Evolutionary conservation across 2,797 vertebrate species (phyloP).

Genomic region (Diplodus puntazzo): DNA sequence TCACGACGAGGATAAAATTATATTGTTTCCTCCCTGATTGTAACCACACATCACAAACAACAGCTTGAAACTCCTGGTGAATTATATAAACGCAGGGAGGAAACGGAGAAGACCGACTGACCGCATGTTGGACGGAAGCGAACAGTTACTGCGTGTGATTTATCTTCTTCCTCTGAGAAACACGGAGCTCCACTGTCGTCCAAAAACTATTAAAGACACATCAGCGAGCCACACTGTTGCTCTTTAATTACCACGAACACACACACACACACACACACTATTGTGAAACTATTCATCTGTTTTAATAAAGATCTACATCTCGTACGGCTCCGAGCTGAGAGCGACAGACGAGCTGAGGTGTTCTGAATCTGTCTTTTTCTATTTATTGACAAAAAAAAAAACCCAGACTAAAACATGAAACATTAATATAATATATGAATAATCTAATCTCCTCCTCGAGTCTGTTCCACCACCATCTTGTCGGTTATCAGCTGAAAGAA

Average conservation of each 20-base stretch:
- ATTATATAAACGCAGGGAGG: neutral
- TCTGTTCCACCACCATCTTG: neutral
- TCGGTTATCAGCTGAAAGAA: neutral
- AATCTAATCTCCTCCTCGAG: neutral
- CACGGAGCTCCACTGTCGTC: neutral
- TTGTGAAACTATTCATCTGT: neutral
- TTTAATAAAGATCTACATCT: neutral
- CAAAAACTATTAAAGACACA: neutral
- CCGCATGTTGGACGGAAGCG: no score
- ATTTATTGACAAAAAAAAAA: neutral
- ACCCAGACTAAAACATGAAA: neutral
- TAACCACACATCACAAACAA: neutral
- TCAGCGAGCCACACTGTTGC: neutral
- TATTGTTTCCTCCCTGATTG: no score
- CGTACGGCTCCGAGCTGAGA: neutral
- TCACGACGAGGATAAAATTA: no score
- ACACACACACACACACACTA: no score
- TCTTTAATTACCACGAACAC: neutral
- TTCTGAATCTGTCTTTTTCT: neutral
- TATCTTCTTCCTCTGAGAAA: neutral
- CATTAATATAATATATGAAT: neutral
- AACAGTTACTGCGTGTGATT: no score
- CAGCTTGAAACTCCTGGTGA: neutral
- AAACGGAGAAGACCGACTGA: no score
- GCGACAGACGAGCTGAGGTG: neutral